These are phyloP conservation scores for Epizoanthus stellaris DNA, from an alignment of 92 coral and sea anemone species.

Conservation along the genomic window DNA sequence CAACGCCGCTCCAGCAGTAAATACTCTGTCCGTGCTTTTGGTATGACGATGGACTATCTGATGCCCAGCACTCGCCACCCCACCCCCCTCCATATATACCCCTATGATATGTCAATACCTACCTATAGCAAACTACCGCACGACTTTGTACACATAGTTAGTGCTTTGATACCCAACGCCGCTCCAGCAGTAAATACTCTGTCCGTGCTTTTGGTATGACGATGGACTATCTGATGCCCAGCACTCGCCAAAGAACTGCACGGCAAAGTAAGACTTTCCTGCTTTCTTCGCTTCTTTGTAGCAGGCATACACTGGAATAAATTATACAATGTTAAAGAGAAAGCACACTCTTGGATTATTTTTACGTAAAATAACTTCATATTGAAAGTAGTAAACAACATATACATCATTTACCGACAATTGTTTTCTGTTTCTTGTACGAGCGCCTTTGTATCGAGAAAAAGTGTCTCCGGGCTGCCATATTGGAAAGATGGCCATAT, in stretches of 20 bases:
- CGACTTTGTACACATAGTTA: conserved; percentile 77
- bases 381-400: too few species aligned
- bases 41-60: conserved; percentile 14
- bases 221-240: conserved; percentile 76
- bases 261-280: conserved; percentile 75
- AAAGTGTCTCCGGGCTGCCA: too few species aligned
- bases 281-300: conserved; percentile 75
- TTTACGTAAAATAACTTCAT: too few species aligned
- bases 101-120: too few species aligned
- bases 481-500: too few species aligned
- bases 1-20: conserved; percentile 86
- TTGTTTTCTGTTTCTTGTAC: too few species aligned
- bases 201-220: conserved; percentile 65
- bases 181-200: conserved; percentile 74
- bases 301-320: conserved; percentile 63
- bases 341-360: too few species aligned
- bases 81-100: too few species aligned
- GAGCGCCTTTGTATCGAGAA: too few species aligned
- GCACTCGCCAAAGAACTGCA: conserved; percentile 94
- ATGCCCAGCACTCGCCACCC: too few species aligned
- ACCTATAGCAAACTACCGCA: conserved; percentile 33
- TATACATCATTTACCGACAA: too few species aligned
- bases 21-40: conserved; percentile 66
- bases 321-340: background rate
- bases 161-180: conserved; percentile 75